These are phyloP conservation scores for Cassiopea xamachana DNA, from an alignment of 30 jellyfish, hydroid and myxozoan species.

Conservation along the genomic window DNA sequence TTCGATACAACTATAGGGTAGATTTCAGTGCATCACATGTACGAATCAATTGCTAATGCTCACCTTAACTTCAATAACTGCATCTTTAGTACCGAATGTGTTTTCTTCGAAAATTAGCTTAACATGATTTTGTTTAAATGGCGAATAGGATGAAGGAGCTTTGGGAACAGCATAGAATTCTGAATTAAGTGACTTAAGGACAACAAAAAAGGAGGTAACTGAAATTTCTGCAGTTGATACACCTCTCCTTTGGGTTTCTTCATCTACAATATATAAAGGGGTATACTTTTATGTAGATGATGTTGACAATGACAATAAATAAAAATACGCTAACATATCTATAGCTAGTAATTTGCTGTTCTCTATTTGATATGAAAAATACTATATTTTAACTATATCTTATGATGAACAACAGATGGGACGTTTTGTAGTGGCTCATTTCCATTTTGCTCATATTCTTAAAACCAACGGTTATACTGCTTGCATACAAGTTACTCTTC, in stretches of 20 bases:
- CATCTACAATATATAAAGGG: neutral
- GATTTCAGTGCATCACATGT: no score
- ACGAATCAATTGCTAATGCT: no score
- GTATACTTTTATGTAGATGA: neutral
- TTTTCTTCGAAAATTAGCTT: neutral
- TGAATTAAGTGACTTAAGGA: neutral
- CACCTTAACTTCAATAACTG: neutral
- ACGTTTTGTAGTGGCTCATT: no score
- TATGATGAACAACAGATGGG: no score
- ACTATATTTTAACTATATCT: no score
- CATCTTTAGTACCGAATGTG: neutral
- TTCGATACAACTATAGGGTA: no score
- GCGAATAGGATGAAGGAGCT: neutral
- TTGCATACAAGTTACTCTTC: no score
- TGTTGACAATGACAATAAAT: neutral
- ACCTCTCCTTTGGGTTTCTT: neutral
- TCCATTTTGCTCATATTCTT: no score
- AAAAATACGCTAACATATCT: neutral
- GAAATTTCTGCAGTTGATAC: neutral
- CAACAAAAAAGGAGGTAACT: neutral
- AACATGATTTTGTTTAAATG: neutral
- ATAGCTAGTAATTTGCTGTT: neutral
- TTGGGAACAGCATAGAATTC: neutral
- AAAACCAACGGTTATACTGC: no score
- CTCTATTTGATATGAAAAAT: no score